Conservation (phyloP, 1,140 invertebrate genomes). For the Penaeus japonicus region DNA sequence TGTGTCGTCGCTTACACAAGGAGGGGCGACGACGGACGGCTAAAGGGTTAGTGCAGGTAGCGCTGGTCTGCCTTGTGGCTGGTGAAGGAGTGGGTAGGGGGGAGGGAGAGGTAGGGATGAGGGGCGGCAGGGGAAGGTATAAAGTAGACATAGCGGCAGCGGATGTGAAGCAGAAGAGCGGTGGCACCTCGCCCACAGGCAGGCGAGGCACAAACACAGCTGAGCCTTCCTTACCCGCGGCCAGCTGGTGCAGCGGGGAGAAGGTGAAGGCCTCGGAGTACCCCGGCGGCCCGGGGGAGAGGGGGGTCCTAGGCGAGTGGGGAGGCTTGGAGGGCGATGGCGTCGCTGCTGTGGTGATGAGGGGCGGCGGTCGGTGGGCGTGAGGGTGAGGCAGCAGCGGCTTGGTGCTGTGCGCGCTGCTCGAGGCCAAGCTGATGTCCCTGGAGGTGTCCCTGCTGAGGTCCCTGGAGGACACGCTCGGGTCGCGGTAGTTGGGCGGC, state of each 20-base stretch:
- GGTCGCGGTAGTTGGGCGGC: slow-evolving; percentile 24
- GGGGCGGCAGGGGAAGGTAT: not conserved
- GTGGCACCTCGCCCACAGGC: not conserved
- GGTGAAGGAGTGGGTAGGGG: no score
- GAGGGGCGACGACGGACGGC: no score
- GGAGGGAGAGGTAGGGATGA: not conserved
- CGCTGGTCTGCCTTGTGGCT: no score
- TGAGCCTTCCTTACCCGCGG: slow-evolving; percentile 12
- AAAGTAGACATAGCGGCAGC: no score
- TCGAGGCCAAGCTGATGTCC: slow-evolving; percentile 55
- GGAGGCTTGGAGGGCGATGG: slow-evolving; percentile 30
- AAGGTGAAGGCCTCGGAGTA: slow-evolving; percentile 36
- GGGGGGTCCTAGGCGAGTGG: slow-evolving; percentile 35
- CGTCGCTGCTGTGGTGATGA: not conserved
- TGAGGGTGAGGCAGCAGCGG: slow-evolving; percentile 32
- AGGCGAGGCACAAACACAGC: not conserved
- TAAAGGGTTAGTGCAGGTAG: no score
- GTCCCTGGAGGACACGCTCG: slow-evolving; percentile 54
- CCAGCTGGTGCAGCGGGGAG: slow-evolving; percentile 21
- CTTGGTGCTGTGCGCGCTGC: slow-evolving; percentile 53
- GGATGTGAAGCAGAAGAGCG: no score
- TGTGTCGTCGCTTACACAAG: no score
- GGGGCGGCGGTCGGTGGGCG: slow-evolving; percentile 15
- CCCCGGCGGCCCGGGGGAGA: slow-evolving; percentile 25
- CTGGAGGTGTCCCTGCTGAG: slow-evolving; percentile 55